Evolutionary conservation across 2,888 invertebrate species (phyloP).

Genomic region (Lasioglossum malachurum): DNA sequence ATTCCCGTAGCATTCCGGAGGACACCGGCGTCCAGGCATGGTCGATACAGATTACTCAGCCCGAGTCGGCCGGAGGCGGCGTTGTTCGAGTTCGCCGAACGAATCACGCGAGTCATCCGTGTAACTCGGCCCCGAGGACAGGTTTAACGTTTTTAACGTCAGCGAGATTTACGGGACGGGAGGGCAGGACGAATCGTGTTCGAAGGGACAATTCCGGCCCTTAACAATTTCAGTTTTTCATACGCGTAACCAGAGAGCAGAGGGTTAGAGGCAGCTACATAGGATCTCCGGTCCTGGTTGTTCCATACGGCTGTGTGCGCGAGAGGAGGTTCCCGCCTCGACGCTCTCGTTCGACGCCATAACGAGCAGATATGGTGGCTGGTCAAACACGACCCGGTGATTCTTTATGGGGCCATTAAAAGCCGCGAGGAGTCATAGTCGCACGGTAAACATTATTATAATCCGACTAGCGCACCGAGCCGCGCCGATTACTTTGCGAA

Average conservation of each 20-base stretch:
- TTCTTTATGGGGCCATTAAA: slow-evolving; percentile 80
- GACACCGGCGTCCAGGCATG: background rate
- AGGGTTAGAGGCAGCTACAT: background rate
- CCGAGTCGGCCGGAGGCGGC: background rate
- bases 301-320: background rate
- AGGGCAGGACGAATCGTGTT: background rate
- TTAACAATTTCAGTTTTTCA: slow-evolving; percentile 24
- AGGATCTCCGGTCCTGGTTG: background rate
- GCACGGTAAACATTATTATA: slow-evolving; percentile 79
- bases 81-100: background rate
- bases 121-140: slow-evolving; percentile 13
- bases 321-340: background rate
- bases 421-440: slow-evolving; percentile 70
- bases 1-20: background rate
- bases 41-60: background rate
- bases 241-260: background rate
- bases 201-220: background rate
- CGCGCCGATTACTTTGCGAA: slow-evolving; percentile 74
- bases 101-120: slow-evolving; percentile 11
- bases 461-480: slow-evolving; percentile 69
- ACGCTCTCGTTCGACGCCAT: slow-evolving; percentile 43
- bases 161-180: background rate
- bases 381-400: slow-evolving; percentile 75
- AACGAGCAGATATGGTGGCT: slow-evolving; percentile 76
- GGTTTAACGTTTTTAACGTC: slow-evolving; percentile 15